Conservation (phyloP, 2,113 vertebrate genomes). For the Neolamprologus ventralis region DNA sequence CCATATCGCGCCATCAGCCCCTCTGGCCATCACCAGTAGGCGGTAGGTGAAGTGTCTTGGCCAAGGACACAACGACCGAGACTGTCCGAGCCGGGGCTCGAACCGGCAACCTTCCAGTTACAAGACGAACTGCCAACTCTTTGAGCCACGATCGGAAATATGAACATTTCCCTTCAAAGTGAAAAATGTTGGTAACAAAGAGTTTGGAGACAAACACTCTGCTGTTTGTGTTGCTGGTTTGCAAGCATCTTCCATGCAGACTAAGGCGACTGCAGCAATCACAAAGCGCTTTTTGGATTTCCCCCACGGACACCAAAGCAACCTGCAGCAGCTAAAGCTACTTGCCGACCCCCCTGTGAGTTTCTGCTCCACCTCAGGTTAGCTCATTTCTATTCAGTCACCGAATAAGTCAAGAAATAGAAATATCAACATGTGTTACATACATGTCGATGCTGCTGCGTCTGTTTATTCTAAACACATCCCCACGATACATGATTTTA, state of each 20-base stretch:
- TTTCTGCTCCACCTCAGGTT: background rate
- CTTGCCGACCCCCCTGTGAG: background rate
- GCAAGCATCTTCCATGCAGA: background rate
- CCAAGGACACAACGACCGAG: background rate
- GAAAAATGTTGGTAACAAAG: background rate
- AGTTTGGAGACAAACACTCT: background rate
- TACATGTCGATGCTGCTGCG: background rate
- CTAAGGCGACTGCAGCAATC: background rate
- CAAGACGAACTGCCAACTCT: fast-evolving
- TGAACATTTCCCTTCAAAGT: background rate
- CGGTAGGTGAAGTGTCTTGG: fast-evolving
- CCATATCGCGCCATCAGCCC: fast-evolving
- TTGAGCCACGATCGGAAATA: fast-evolving
- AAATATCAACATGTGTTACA: background rate
- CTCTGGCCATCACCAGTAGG: fast-evolving
- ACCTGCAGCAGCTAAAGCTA: background rate
- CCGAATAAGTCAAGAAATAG: background rate
- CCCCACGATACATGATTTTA: background rate
- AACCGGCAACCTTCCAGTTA: fast-evolving
- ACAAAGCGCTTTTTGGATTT: background rate
- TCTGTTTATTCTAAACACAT: background rate
- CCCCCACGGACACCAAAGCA: fast-evolving
- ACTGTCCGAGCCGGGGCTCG: fast-evolving
- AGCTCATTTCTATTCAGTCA: background rate
- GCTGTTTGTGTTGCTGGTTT: background rate